Conservation (phyloP, 1,140 invertebrate genomes). For the Delia radicum region DNA sequence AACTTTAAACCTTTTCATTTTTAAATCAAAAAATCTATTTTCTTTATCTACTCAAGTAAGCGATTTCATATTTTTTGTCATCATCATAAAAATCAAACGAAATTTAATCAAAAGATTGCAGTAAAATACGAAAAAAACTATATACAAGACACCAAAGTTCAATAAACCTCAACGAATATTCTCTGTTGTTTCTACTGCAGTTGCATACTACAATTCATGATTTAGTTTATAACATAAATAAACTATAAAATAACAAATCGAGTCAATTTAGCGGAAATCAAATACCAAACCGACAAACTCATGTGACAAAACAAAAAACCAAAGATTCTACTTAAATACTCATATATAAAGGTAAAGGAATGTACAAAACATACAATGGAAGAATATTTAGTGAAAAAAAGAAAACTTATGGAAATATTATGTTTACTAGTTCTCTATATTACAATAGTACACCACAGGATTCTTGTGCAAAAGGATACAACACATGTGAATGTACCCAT, state of each 20-base stretch:
- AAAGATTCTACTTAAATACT: neutral
- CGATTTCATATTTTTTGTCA: neutral
- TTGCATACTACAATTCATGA: neutral
- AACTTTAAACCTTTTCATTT: no score
- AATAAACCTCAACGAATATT: neutral
- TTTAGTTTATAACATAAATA: constrained; percentile 5
- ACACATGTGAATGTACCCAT: neutral
- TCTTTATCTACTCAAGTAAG: neutral
- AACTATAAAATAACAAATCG: constrained; percentile 24
- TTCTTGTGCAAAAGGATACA: neutral
- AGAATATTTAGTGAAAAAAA: neutral
- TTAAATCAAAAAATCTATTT: neutral
- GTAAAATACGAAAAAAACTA: no score
- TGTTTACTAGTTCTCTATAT: neutral
- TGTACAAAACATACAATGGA: neutral
- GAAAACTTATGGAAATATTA: constrained; percentile 1
- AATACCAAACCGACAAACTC: constrained; percentile 8
- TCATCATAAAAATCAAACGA: neutral
- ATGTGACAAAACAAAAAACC: neutral
- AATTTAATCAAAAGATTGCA: neutral
- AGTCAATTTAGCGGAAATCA: constrained; percentile 22
- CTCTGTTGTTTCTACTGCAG: neutral
- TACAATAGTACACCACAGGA: neutral
- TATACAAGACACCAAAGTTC: no score
- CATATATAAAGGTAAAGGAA: neutral